A percentile compares a stretch with the other conserved stretches of the same genome.
phyloP scores from a whole-genome alignment of 2,888 invertebrate species.

The Microplitis deprimator region DNA sequence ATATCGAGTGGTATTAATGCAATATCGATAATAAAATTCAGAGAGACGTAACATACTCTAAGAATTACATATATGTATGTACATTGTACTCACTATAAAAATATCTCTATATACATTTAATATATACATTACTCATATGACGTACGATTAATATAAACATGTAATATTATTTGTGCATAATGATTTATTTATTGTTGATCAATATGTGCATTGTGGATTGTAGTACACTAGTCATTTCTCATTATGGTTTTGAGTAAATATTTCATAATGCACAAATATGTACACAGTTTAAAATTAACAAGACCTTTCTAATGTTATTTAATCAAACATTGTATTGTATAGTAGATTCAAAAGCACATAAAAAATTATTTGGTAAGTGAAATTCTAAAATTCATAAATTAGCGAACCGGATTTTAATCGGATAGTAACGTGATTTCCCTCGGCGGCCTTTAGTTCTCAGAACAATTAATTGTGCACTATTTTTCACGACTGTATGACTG shows the following conservation, averaged over 20 bases:
- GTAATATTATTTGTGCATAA: not conserved
- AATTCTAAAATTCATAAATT: too few relatives aligned
- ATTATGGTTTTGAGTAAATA: not conserved
- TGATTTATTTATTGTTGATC: not conserved
- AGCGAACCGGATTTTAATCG: conserved; percentile 47
- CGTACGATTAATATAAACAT: not conserved
- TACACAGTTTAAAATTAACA: not conserved
- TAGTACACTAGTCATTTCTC: not conserved
- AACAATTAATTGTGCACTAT: conserved; percentile 27
- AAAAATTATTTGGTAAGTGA: not conserved
- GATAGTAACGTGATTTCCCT: conserved; percentile 47
- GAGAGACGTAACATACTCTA: not conserved
- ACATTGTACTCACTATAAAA: not conserved
- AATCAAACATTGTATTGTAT: not conserved
- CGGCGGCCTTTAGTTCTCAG: conserved; percentile 20
- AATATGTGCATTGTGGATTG: not conserved
- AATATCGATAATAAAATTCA: not conserved
- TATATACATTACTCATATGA: not conserved
- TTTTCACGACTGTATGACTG: conserved; percentile 7
- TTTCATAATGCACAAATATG: not conserved
- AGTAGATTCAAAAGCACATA: not conserved
- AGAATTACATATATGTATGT: not conserved
- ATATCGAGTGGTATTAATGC: not conserved
- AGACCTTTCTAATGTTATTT: not conserved
- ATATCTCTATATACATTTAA: not conserved